These are phyloP conservation scores for Lithodes maja DNA, from an alignment of 2,888 invertebrate species.

Conservation along the genomic window DNA sequence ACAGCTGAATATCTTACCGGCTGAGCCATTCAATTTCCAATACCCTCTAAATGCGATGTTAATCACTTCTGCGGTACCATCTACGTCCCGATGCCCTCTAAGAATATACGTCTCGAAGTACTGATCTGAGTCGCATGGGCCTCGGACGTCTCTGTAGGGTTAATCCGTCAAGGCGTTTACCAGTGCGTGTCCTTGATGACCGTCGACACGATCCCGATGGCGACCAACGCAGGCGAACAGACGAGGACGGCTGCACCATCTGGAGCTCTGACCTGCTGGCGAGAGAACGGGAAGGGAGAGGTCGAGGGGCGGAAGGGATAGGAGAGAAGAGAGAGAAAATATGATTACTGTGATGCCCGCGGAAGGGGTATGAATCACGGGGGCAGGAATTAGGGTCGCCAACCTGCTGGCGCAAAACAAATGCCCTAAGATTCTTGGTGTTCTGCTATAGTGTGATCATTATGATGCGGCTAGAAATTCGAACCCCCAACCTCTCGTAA, in stretches of 20 bases:
- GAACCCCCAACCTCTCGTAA: too few species aligned
- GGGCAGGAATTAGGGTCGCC: conserved; percentile 51
- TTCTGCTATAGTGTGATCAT: not conserved
- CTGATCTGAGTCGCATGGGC: too few species aligned
- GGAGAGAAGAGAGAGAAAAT: conserved; percentile 11
- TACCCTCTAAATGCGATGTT: not conserved
- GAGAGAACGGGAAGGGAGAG: not conserved
- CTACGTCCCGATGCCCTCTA: too few species aligned
- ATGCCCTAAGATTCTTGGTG: conserved; percentile 45
- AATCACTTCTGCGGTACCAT: not conserved
- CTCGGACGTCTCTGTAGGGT: not conserved
- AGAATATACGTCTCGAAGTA: too few species aligned
- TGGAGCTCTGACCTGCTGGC: conserved; percentile 27
- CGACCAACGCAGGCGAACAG: conserved; percentile 48
- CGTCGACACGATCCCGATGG: conserved; percentile 44
- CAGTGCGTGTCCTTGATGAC: conserved; percentile 35
- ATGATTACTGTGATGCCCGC: conserved; percentile 9
- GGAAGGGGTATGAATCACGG: not conserved
- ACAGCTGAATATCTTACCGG: not conserved
- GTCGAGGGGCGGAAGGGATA: not conserved
- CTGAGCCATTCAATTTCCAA: not conserved
- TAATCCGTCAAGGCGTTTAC: conserved; percentile 2
- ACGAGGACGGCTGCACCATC: conserved; percentile 45
- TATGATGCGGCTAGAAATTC: too few species aligned
- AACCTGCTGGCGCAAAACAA: conserved; percentile 67